Evolutionary conservation across 2,888 invertebrate genomes (phyloP), one percentile per base, ranked within the genome.

Genomic region (Busseola fusca): DNA sequence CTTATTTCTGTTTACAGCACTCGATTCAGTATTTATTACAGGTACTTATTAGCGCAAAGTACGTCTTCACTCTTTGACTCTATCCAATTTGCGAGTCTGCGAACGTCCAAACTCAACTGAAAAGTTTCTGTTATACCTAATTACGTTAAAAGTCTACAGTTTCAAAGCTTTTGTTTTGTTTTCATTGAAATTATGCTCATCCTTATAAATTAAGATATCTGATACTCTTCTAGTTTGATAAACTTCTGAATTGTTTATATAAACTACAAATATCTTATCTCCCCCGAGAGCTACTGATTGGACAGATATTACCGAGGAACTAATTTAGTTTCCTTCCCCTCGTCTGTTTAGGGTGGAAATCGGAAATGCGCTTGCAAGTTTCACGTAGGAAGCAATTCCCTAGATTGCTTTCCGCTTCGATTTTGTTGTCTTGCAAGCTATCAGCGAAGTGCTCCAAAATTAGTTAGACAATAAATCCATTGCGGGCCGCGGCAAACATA

Each of bases 271-370:
- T 64, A 62, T 69, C 63, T 75, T 76, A 72, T 84, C 67, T 72
- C 71, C 79, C 75, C 65, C 50, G 56, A 57, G 72, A 64, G 52
- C 56, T 65, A 60, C 64, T 76, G 67, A 75, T 77, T 77, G 66
- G 65, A 30, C 70, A 64, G 68, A 84, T 77, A 80, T 64, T 74
- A 63, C 68, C 30, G 25, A 30, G 64, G 64, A 82, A 70, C 74
- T 81, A 77, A 84, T 76, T 81, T 72, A 71, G 57, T 72, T 72
- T 18, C 64, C 54, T 70, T 74, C 64, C 76, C 76, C 74, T 76
- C 58, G 74, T 71, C 76, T 77, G n/a, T 74, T 74, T 74, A 78
- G 81, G 84, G 84, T 75, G 77, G 66, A 83, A 75, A 85, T 76
- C 68, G 60, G 78, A 70, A 76, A 79, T 80, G 72, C 74, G 59